Evolutionary conservation across 2,113 vertebrate genomes (phyloP).

Genomic region (Gavia stellata): DNA sequence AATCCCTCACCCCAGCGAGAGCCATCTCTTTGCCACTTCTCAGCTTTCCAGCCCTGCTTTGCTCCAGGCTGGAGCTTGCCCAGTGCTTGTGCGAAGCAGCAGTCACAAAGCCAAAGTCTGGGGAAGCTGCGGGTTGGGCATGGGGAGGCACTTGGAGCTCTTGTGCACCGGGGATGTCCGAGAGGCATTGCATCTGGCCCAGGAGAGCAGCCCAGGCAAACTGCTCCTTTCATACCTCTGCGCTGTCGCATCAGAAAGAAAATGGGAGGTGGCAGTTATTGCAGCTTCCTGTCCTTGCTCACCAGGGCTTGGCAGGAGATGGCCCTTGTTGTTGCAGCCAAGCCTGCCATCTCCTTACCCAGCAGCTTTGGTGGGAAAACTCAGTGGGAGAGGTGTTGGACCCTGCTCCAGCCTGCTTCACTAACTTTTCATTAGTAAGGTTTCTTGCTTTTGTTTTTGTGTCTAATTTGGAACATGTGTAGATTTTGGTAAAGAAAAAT

Average conservation of each 20-base stretch:
- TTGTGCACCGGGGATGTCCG: fast-evolving
- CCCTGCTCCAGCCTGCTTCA: background rate
- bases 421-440: background rate
- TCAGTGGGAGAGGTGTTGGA: background rate
- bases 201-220: background rate
- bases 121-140: background rate
- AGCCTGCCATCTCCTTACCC: background rate
- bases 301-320: background rate
- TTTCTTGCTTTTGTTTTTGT: background rate
- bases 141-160: background rate
- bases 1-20: background rate
- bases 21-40: background rate
- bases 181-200: fast-evolving
- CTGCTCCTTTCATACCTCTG: background rate
- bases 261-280: background rate
- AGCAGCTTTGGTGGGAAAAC: background rate
- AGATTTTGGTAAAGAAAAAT: background rate
- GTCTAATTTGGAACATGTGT: background rate
- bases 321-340: background rate
- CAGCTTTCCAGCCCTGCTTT: background rate
- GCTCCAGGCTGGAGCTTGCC: background rate
- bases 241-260: fast-evolving
- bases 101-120: background rate
- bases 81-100: background rate
- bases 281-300: background rate